These are phyloP conservation scores for Ptyas mucosa DNA, from an alignment of 2,113 vertebrate genomes.

Conservation along the genomic window DNA sequence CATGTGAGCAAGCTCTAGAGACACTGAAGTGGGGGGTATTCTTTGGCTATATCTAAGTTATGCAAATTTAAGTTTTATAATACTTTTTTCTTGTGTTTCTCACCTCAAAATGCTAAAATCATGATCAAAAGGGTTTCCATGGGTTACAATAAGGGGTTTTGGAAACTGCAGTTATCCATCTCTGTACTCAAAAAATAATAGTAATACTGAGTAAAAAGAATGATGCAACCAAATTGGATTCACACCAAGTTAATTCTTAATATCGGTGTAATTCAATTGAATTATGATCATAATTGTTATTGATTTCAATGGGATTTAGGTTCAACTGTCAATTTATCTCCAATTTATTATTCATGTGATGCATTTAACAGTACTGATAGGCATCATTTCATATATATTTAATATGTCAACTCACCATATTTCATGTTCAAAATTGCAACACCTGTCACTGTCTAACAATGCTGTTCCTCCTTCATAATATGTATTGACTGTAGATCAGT, in stretches of 20 bases:
- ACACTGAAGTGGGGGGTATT: background rate
- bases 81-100: background rate
- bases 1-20: background rate
- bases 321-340: background rate
- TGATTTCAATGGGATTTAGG: background rate
- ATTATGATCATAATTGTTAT: background rate
- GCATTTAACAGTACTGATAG: background rate
- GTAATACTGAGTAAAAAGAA: background rate
- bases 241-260: background rate
- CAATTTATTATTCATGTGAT: background rate
- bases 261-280: background rate
- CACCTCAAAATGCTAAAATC: background rate
- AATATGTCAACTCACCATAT: background rate
- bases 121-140: background rate
- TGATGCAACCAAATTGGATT: background rate
- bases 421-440: background rate
- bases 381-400: background rate
- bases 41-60: background rate
- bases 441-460: background rate
- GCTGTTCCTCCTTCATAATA: background rate
- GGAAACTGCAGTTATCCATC: background rate
- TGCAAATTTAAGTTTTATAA: background rate
- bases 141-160: background rate
- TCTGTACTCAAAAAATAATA: background rate
- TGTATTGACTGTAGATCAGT: background rate